Evolutionary conservation across 2,888 invertebrate genomes (phyloP).

Genomic region (Chesias legatella): DNA sequence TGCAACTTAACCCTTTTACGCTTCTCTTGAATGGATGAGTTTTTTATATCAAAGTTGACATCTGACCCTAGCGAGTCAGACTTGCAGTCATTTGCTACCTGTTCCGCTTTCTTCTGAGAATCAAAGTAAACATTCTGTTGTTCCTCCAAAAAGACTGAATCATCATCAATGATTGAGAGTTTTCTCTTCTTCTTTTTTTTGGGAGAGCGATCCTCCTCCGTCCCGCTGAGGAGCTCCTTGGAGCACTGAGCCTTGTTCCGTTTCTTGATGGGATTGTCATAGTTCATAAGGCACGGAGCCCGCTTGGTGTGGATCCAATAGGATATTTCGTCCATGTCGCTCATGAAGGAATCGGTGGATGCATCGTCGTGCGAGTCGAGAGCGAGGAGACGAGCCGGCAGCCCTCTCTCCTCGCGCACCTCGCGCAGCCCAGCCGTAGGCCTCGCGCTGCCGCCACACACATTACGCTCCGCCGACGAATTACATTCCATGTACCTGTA

Average conservation of each 20-base stretch:
- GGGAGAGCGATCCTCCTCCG: slow-evolving; percentile 41
- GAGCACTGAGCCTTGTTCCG: slow-evolving; percentile 50
- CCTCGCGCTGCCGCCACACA: slow-evolving; percentile 16
- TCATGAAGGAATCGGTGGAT: slow-evolving; percentile 59
- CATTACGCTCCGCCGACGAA: slow-evolving; percentile 23
- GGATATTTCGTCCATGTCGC: slow-evolving; percentile 70
- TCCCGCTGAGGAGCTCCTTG: slow-evolving; percentile 41
- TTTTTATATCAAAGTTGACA: slow-evolving; percentile 64
- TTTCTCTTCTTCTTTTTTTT: slow-evolving; percentile 63
- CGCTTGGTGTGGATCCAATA: slow-evolving; percentile 71
- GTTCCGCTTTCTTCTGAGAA: slow-evolving; percentile 43
- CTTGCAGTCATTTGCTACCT: slow-evolving; percentile 43
- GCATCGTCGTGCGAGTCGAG: slow-evolving; percentile 24
- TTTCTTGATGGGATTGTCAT: slow-evolving; percentile 55
- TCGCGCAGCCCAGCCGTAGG: slow-evolving; percentile 12
- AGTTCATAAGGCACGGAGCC: slow-evolving; percentile 69
- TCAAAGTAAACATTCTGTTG: slow-evolving; percentile 62
- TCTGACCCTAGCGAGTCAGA: slow-evolving; percentile 54
- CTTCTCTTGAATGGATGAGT: slow-evolving; percentile 47
- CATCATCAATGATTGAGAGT: slow-evolving; percentile 53
- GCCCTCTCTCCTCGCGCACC: slow-evolving; percentile 37
- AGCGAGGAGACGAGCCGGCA: slow-evolving; percentile 37
- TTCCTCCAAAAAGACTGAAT: slow-evolving; percentile 49
- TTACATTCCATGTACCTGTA: slow-evolving; percentile 64
- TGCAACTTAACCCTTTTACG: slow-evolving; percentile 47